These are phyloP conservation scores for Axea sp. DNA, from an alignment of 2,888 invertebrate genomes.

Conservation along the genomic window DNA sequence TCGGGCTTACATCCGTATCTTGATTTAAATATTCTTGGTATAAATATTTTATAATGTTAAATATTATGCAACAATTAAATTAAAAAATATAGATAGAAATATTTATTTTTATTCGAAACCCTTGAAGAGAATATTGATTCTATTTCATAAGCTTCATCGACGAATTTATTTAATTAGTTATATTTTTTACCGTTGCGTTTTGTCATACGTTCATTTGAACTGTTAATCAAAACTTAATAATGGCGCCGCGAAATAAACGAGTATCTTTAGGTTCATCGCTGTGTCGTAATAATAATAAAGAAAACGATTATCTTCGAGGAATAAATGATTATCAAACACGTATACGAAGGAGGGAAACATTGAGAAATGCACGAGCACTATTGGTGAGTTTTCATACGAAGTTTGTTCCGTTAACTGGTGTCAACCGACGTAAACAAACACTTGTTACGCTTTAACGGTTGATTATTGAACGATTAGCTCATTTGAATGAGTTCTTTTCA, in stretches of 20 bases:
- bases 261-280: conserved; percentile 60
- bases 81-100: too few species aligned
- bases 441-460: conserved; percentile 28
- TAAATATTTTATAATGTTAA: too few species aligned
- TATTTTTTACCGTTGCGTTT: too few species aligned
- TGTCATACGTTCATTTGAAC: too few species aligned
- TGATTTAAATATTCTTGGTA: too few species aligned
- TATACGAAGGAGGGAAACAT: conserved; percentile 71
- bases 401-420: conserved; percentile 14
- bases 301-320: conserved; percentile 73
- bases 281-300: conserved; percentile 67
- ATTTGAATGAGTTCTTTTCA: neutral
- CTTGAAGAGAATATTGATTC: too few species aligned
- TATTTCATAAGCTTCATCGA: too few species aligned
- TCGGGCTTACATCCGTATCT: too few species aligned
- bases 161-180: too few species aligned
- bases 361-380: conserved; percentile 66
- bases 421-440: conserved; percentile 17
- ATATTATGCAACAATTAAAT: too few species aligned
- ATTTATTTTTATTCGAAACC: too few species aligned
- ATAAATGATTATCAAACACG: conserved; percentile 72
- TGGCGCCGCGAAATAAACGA: conserved; percentile 73
- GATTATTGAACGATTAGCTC: conserved; percentile 1
- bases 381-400: conserved; percentile 66
- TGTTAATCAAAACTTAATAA: conserved; percentile 61